A percentile compares a stretch with the other conserved stretches of the same genome.
phyloP scores from a whole-genome alignment of 1,140 invertebrate genomes.

The Maconellicoccus hirsutus region DNA sequence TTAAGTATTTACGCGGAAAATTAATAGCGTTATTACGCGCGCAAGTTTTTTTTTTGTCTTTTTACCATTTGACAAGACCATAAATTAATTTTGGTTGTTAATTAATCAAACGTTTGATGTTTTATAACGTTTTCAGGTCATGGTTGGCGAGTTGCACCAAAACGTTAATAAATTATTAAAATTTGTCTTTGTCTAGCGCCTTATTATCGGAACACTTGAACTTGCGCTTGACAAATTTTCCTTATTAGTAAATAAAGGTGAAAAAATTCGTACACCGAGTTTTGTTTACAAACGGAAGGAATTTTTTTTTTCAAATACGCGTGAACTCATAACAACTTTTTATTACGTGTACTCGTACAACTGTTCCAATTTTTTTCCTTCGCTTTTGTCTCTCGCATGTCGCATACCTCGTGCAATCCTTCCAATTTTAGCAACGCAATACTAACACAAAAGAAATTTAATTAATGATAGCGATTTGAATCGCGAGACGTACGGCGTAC shows the following conservation, averaged over 20 bases:
- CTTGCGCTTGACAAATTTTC: neutral
- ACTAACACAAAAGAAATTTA: no score
- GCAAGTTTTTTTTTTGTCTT: neutral
- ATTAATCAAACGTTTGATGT: constrained; percentile 9
- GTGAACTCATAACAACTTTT: no score
- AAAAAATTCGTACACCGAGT: neutral
- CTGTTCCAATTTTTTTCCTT: neutral
- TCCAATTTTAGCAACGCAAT: no score
- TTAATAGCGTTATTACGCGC: neutral
- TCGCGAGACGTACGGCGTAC: no score
- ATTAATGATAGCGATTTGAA: no score
- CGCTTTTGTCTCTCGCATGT: no score
- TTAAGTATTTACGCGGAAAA: neutral
- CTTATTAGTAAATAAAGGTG: neutral
- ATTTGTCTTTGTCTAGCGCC: neutral
- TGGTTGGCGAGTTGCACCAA: neutral
- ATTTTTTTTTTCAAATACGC: no score
- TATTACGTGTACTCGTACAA: no score
- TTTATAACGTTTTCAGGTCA: constrained; percentile 9
- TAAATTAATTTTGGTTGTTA: constrained; percentile 4
- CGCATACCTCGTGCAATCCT: no score
- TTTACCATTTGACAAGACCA: constrained; percentile 2
- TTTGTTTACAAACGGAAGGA: neutral
- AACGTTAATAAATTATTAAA: constrained; percentile 10
- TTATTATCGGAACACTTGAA: neutral